A percentile compares a stretch with the other conserved stretches of the same genome.
Conservation (phyloP, 1,140 invertebrate genomes). For the Zeugodacus cucurbitae region DNA sequence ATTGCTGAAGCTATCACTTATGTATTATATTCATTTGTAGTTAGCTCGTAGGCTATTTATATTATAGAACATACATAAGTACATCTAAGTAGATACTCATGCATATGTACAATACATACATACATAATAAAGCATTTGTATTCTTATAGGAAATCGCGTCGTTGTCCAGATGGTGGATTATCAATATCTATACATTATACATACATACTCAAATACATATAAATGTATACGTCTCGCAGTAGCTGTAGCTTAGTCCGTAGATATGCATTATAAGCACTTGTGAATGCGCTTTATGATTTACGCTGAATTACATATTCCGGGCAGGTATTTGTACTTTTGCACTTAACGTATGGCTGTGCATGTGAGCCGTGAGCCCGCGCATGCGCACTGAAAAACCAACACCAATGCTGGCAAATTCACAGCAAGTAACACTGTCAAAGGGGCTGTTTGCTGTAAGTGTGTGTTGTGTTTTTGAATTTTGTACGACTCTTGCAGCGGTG, state of each 20-base stretch:
- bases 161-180: neutral
- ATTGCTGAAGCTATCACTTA: too few species aligned
- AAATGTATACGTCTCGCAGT: neutral
- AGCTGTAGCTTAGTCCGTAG: neutral
- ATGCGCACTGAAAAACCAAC: slow-evolving; percentile 9
- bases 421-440: neutral
- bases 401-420: neutral
- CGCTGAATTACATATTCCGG: slow-evolving; percentile 56
- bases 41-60: too few species aligned
- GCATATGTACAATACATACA: neutral
- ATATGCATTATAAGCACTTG: neutral
- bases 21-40: too few species aligned
- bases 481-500: neutral
- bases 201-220: neutral
- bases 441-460: neutral
- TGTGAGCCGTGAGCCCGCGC: neutral
- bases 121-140: neutral
- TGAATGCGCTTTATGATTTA: slow-evolving; percentile 31
- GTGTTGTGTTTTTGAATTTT: neutral
- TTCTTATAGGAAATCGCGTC: neutral
- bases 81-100: too few species aligned
- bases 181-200: neutral
- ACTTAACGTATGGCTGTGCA: slow-evolving; percentile 54
- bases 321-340: slow-evolving; percentile 66
- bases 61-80: too few species aligned